Percentiles rank a stretch among this genome's conserved stretches.
These are phyloP conservation scores for Gracilinanus agilis DNA, from an alignment of 2,113 vertebrate genomes.

Conservation along the genomic window DNA sequence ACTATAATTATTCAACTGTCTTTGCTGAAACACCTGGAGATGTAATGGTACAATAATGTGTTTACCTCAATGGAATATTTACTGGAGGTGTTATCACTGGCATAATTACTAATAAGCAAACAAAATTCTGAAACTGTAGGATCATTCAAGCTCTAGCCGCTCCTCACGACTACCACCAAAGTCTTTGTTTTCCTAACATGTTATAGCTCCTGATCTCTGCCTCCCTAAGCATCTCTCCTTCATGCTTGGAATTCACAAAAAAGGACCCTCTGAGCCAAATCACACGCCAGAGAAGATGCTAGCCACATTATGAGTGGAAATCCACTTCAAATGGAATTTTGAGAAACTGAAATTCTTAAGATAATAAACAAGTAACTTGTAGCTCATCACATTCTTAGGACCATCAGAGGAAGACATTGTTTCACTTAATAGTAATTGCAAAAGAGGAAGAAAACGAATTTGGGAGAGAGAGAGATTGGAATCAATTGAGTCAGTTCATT, in stretches of 20 bases:
- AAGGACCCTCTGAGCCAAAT: neutral
- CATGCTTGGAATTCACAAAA: neutral
- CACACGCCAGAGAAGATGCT: neutral
- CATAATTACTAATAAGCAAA: conserved; percentile 17
- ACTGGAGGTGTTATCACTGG: neutral
- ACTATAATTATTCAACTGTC: neutral
- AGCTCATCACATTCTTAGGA: neutral
- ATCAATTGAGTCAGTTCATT: neutral
- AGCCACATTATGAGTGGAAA: neutral
- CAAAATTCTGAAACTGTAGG: neutral
- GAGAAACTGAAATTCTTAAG: neutral
- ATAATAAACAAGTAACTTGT: neutral
- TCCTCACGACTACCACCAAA: neutral
- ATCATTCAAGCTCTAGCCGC: neutral
- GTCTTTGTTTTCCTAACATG: neutral
- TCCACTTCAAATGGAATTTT: neutral
- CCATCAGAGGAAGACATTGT: neutral
- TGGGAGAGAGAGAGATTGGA: neutral
- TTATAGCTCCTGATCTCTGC: neutral
- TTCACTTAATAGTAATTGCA: neutral
- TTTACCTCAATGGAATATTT: conserved; percentile 3
- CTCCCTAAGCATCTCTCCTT: neutral
- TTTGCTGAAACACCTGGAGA: conserved; percentile 51
- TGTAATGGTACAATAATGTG: neutral
- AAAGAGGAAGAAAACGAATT: neutral